Conservation (phyloP, 2,888 invertebrate genomes). For the Balanococcus diminutus region DNA sequence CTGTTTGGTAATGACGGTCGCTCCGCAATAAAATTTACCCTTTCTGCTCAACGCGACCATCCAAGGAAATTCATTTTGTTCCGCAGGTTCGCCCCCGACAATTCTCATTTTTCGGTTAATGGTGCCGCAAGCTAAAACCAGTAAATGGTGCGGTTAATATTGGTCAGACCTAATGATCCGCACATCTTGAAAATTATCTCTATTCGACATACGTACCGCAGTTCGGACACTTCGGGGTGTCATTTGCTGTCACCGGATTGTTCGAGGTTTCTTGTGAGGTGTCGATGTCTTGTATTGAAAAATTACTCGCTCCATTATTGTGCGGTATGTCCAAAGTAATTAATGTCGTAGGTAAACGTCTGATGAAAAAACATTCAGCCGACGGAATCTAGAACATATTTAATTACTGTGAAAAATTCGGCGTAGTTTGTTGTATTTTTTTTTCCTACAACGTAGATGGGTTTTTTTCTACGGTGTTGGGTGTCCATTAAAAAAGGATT, state of each 20-base stretch:
- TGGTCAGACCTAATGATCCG: not conserved
- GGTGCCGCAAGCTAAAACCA: constrained; percentile 66
- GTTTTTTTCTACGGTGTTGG: not conserved
- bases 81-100: constrained; percentile 72
- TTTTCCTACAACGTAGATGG: not conserved
- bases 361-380: constrained; percentile 1
- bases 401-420: not conserved
- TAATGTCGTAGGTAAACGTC: constrained; percentile 42
- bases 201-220: constrained; percentile 1
- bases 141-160: not conserved
- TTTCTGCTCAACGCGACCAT: constrained; percentile 72
- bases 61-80: constrained; percentile 77
- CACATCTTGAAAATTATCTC: not conserved
- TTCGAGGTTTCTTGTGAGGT: not conserved
- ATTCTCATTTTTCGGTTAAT: constrained; percentile 62
- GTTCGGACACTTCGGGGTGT: not conserved
- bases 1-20: constrained; percentile 71
- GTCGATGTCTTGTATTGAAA: not conserved
- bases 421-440: not conserved
- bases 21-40: constrained; percentile 74
- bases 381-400: constrained; percentile 22
- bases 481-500: no score
- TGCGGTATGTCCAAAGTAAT: constrained; percentile 37
- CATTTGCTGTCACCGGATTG: not conserved
- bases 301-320: constrained; percentile 28